These are phyloP conservation scores for Pseudoatta argentina DNA, from an alignment of 1,140 invertebrate genomes.

Conservation along the genomic window DNA sequence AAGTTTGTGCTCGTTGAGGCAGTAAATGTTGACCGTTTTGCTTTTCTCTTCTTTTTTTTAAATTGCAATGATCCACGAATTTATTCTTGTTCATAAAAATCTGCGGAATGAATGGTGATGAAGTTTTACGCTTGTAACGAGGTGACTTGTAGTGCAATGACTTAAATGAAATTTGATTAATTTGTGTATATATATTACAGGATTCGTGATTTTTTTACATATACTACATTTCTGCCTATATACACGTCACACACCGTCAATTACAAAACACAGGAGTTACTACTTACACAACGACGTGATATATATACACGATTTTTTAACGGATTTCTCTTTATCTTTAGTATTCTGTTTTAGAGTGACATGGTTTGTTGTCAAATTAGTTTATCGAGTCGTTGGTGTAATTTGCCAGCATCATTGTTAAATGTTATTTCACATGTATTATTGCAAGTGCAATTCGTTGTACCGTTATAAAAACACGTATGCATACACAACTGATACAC, in stretches of 20 bases:
- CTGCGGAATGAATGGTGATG: background rate
- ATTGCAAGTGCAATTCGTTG: slow-evolving; percentile 23
- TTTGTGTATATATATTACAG: slow-evolving; percentile 63
- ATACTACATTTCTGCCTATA: slow-evolving; percentile 40
- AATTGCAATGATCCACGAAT: slow-evolving; percentile 33
- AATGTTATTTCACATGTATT: slow-evolving; percentile 26
- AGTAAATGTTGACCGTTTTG: slow-evolving; percentile 21
- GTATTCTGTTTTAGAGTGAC: slow-evolving; percentile 49
- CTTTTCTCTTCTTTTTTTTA: slow-evolving; percentile 23
- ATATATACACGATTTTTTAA: slow-evolving; percentile 40
- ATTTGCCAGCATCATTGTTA: slow-evolving; percentile 35
- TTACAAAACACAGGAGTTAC: background rate
- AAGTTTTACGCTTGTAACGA: slow-evolving; percentile 32
- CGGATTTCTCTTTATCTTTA: slow-evolving; percentile 28
- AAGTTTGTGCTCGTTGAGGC: background rate
- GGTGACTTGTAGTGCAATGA: slow-evolving; percentile 64
- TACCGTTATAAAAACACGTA: slow-evolving; percentile 3
- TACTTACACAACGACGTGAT: slow-evolving; percentile 19
- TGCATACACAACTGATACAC: slow-evolving; percentile 7
- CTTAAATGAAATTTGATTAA: slow-evolving; percentile 41
- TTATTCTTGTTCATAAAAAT: slow-evolving; percentile 8
- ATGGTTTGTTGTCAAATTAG: slow-evolving; percentile 31
- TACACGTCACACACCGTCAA: slow-evolving; percentile 4
- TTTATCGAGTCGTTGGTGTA: slow-evolving; percentile 18
- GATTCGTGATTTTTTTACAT: slow-evolving; percentile 42